Percentiles rank a stretch among this genome's conserved stretches.
phyloP scores from a whole-genome alignment of 1,140 invertebrate genomes.

The Drosophila serrata region DNA sequence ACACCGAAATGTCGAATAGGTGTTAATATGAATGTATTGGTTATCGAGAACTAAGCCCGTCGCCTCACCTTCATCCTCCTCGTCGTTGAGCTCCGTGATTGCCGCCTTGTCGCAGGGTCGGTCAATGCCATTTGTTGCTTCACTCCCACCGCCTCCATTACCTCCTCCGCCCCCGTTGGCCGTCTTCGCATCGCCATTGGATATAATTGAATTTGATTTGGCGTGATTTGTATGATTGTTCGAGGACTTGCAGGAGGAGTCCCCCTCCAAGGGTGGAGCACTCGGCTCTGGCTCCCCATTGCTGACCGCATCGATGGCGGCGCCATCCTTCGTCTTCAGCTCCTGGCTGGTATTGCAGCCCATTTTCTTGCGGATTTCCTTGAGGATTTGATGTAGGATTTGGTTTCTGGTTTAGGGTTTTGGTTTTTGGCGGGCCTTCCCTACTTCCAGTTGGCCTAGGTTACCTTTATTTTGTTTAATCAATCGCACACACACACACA shows the following conservation, averaged over 20 bases:
- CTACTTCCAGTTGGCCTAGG: conserved; percentile 71
- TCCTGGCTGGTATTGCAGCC: conserved; percentile 84
- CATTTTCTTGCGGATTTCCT: conserved; percentile 54
- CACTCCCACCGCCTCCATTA: conserved; percentile 10
- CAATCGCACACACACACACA: conserved; percentile 61
- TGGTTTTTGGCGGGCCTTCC: conserved; percentile 38
- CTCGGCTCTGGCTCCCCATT: conserved; percentile 70
- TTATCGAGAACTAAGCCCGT: conserved; percentile 36
- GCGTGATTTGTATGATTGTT: conserved; percentile 79
- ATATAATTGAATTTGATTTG: conserved; percentile 84
- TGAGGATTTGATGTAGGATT: neutral
- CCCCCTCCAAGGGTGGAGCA: conserved; percentile 59
- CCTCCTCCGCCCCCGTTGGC: conserved; percentile 26
- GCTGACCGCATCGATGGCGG: conserved; percentile 71
- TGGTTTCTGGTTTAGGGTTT: conserved; percentile 5
- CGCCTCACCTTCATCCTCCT: conserved; percentile 82
- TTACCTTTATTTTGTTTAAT: conserved; percentile 78
- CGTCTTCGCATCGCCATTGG: conserved; percentile 77
- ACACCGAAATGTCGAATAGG: conserved; percentile 55
- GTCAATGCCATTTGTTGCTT: conserved; percentile 76
- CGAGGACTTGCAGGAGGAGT: conserved; percentile 55
- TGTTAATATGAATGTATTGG: conserved; percentile 43
- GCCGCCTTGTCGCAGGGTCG: conserved; percentile 78
- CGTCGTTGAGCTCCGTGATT: conserved; percentile 75
- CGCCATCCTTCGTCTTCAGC: conserved; percentile 81